These are phyloP conservation scores for Boleophthalmus pectinirostris DNA, from an alignment of 2,113 vertebrate species.

Conservation along the genomic window DNA sequence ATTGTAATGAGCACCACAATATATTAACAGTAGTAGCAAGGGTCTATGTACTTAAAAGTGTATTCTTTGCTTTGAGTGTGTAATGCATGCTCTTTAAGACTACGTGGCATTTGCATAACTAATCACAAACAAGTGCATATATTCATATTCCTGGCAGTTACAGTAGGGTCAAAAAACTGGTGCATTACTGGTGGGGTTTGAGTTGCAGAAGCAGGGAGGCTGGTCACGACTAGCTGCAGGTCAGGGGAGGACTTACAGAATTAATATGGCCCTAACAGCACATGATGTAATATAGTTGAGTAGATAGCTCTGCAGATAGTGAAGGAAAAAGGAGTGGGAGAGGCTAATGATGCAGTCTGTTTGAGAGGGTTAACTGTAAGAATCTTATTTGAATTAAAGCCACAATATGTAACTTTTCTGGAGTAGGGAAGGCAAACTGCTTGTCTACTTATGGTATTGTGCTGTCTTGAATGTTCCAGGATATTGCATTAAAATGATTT, in stretches of 20 bases:
- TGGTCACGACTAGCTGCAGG: slow-evolving; percentile 31
- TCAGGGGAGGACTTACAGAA: slow-evolving; percentile 17
- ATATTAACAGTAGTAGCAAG: background rate
- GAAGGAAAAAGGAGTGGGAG: background rate
- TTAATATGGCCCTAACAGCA: slow-evolving; percentile 21
- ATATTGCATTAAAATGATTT: too few species aligned
- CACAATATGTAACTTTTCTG: too few species aligned
- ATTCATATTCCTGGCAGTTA: slow-evolving; percentile 18
- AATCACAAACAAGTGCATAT: background rate
- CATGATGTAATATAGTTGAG: slow-evolving; percentile 12
- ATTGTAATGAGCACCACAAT: background rate
- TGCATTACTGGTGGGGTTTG: slow-evolving; percentile 27
- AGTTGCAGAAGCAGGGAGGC: slow-evolving; percentile 29
- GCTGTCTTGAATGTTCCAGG: too few species aligned
- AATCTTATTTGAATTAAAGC: too few species aligned
- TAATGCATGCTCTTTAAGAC: background rate
- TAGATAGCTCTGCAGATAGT: slow-evolving; percentile 1
- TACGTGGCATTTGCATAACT: background rate
- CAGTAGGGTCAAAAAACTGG: slow-evolving; percentile 11
- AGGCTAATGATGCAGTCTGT: background rate
- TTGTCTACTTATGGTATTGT: too few species aligned
- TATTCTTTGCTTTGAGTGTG: background rate
- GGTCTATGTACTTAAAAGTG: background rate
- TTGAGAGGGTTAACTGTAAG: too few species aligned
- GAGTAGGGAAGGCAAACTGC: too few species aligned